Conservation (phyloP, 2,113 vertebrate genomes). For the Prionailurus viverrinus region DNA sequence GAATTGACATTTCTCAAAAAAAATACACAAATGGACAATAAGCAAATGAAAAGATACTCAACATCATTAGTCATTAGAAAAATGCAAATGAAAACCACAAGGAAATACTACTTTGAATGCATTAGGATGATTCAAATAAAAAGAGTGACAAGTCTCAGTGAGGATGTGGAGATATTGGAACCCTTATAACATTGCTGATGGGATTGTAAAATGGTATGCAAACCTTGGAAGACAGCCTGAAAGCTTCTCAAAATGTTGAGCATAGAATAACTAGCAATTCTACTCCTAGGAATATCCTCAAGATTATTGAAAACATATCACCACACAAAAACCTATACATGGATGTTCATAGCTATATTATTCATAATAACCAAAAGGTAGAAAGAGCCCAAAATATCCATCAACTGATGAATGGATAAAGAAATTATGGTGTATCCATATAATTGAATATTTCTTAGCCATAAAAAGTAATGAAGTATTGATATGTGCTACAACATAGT, state of each 20-base stretch:
- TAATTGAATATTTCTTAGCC: background rate
- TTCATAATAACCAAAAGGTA: background rate
- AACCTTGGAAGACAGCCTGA: background rate
- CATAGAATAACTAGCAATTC: background rate
- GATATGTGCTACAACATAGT: background rate
- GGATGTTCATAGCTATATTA: background rate
- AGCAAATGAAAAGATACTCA: background rate
- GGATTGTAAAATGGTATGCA: background rate
- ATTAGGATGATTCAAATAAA: slow-evolving; percentile 37
- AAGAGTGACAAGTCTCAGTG: background rate
- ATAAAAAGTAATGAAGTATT: background rate
- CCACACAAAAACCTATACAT: background rate
- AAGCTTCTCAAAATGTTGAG: background rate
- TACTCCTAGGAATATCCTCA: background rate
- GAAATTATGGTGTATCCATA: background rate
- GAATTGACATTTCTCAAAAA: background rate
- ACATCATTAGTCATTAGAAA: background rate
- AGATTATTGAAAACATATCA: background rate
- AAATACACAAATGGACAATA: background rate
- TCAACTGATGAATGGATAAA: background rate
- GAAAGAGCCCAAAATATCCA: background rate
- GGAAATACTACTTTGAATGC: background rate
- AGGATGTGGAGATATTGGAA: background rate
- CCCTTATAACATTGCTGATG: background rate
- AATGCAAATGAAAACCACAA: background rate